These are phyloP conservation scores for Emydura subglobosa DNA, from an alignment of 2,113 vertebrate genomes.

Conservation along the genomic window DNA sequence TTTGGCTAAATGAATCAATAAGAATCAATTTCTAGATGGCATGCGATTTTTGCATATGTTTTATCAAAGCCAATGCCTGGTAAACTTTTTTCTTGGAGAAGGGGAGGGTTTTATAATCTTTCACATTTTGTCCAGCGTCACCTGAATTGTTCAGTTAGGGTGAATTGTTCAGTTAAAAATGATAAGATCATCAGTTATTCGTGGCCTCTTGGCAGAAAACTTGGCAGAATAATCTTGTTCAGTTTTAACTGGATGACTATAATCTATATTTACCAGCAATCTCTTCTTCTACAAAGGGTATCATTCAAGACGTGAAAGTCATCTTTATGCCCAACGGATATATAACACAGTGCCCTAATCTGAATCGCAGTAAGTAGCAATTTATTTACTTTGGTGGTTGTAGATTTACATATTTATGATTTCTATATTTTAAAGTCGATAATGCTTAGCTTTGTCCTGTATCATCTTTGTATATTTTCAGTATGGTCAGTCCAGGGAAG, in stretches of 20 bases:
- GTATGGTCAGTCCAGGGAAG: not conserved
- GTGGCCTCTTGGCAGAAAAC: not conserved
- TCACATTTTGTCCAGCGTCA: not conserved
- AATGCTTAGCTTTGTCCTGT: not conserved
- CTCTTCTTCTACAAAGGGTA: conserved; percentile 84
- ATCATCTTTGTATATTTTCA: not conserved
- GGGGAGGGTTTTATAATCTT: not conserved
- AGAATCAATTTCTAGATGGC: not conserved
- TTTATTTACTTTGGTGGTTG: not conserved
- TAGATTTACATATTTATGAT: not conserved
- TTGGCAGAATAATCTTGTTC: not conserved
- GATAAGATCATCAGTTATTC: not conserved
- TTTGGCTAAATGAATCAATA: not conserved
- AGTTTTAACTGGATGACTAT: not conserved
- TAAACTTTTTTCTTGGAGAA: not conserved
- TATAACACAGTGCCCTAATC: conserved; percentile 94
- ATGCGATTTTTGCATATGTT: not conserved
- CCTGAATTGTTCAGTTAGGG: not conserved
- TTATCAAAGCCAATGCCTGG: conserved; percentile 2
- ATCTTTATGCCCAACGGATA: conserved; percentile 94
- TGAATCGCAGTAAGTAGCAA: conserved; percentile 95
- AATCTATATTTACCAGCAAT: conserved; percentile 61
- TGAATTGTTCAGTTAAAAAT: not conserved
- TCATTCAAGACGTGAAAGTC: conserved; percentile 94
- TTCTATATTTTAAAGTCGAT: not conserved